Evolutionary conservation across 2,888 invertebrate genomes (phyloP).

Genomic region (Scaptomyza tumidula): DNA sequence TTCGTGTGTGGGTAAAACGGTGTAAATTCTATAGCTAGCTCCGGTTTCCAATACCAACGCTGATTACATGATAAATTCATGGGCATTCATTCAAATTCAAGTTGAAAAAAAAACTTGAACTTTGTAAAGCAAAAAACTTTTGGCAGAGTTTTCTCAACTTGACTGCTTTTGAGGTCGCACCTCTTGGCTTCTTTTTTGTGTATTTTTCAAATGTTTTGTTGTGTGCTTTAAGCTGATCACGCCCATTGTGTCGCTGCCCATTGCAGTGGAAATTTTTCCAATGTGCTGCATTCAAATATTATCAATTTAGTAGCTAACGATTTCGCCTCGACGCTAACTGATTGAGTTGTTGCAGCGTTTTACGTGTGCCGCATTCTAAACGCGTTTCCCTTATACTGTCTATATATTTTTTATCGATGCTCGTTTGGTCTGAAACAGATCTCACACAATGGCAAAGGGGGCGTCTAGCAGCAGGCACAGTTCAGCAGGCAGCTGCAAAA

Average conservation of each 20-base stretch:
- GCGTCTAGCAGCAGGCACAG: neutral
- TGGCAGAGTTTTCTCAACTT: constrained; percentile 29
- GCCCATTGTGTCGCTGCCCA: constrained; percentile 41
- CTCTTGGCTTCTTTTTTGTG: neutral
- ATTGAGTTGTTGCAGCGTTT: constrained; percentile 83
- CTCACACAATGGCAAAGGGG: constrained; percentile 14
- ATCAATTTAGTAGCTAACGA: constrained; percentile 73
- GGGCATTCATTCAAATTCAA: constrained; percentile 73
- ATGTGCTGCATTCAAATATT: constrained; percentile 81
- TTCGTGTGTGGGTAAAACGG: constrained; percentile 3
- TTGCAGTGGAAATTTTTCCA: constrained; percentile 70
- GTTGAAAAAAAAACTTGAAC: constrained; percentile 13
- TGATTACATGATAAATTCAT: constrained; percentile 81
- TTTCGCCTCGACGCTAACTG: constrained; percentile 75
- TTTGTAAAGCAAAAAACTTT: constrained; percentile 21
- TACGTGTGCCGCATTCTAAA: constrained; percentile 80
- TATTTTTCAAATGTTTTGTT: constrained; percentile 18
- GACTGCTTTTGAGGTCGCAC: constrained; percentile 36
- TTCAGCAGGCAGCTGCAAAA: constrained; percentile 50
- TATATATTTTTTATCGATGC: constrained; percentile 24
- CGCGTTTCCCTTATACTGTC: constrained; percentile 38
- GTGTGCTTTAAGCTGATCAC: constrained; percentile 24
- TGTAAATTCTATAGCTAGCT: constrained; percentile 35
- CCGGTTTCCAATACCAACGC: constrained; percentile 39
- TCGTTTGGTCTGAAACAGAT: constrained; percentile 32